Conservation (phyloP, 2,113 vertebrate species). For the Anolis sagrei region DNA sequence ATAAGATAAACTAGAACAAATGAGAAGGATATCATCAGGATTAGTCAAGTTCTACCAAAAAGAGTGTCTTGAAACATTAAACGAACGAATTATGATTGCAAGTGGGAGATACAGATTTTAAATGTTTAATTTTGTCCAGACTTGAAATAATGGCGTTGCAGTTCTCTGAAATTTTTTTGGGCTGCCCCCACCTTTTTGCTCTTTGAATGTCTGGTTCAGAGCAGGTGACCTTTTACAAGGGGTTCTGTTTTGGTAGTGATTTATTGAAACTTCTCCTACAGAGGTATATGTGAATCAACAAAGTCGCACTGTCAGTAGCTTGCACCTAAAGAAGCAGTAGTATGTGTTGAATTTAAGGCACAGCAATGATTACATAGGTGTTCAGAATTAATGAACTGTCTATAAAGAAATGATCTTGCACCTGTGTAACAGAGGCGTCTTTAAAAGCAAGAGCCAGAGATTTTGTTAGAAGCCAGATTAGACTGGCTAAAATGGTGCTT, state of each 20-base stretch:
- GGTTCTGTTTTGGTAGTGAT: conserved; percentile 4
- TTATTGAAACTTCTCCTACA: conserved; percentile 20
- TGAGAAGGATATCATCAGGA: neutral
- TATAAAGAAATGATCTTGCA: neutral
- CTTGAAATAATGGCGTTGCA: neutral
- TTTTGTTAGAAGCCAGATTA: neutral
- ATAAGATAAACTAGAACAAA: neutral
- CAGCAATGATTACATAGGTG: conserved; percentile 15
- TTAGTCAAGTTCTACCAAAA: neutral
- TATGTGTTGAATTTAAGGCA: conserved; percentile 6
- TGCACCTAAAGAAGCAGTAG: neutral
- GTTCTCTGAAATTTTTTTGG: neutral
- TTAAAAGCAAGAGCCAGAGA: neutral
- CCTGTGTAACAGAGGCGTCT: neutral
- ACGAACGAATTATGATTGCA: neutral
- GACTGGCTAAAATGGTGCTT: neutral
- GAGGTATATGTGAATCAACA: conserved; percentile 8
- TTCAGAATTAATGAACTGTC: neutral
- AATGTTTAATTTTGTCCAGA: neutral
- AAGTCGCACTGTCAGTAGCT: neutral
- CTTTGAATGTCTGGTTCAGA: neutral
- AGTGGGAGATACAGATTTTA: neutral
- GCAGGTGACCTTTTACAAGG: neutral
- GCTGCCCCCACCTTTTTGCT: neutral
- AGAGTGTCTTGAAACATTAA: neutral